Conservation (phyloP, 2,888 invertebrate genomes). For the Lordiphosa fenestrarum region DNA sequence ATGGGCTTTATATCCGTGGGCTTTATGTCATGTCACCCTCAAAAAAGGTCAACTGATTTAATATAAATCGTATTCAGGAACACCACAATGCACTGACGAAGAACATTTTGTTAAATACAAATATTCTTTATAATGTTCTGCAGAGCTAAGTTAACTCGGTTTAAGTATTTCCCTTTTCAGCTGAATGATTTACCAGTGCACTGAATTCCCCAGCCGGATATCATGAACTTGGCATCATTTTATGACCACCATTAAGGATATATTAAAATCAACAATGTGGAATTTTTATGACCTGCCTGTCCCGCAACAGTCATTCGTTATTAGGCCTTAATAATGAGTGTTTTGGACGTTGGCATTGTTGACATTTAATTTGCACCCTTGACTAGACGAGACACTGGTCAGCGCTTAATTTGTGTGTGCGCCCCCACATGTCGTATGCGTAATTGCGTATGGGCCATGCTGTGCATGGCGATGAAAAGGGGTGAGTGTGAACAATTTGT, state of each 20-base stretch:
- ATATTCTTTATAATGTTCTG: too few species aligned
- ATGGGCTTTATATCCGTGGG: too few species aligned
- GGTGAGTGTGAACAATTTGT: conserved; percentile 6
- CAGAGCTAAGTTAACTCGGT: too few species aligned
- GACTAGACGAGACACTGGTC: conserved; percentile 28
- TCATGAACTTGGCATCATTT: conserved; percentile 36
- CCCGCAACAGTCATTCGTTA: conserved; percentile 30
- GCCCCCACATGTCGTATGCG: conserved; percentile 44
- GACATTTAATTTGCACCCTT: conserved; percentile 17
- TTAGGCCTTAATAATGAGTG: conserved; percentile 31
- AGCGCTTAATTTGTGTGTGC: conserved; percentile 16
- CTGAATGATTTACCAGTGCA: neutral
- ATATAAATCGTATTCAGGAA: too few species aligned
- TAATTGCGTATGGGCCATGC: conserved; percentile 48
- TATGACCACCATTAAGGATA: conserved; percentile 57
- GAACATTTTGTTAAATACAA: too few species aligned
- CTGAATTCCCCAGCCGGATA: conserved; percentile 8
- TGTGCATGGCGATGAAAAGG: conserved; percentile 22
- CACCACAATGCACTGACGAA: too few species aligned
- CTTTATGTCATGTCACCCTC: too few species aligned
- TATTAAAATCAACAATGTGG: conserved; percentile 64
- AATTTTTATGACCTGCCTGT: conserved; percentile 55
- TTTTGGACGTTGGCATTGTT: conserved; percentile 16
- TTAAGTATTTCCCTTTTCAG: neutral
- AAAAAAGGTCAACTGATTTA: too few species aligned